Percentiles rank a stretch among this genome's conserved stretches.
These are phyloP conservation scores for Drosophila birchii DNA, from an alignment of 2,888 invertebrate genomes.

Conservation along the genomic window DNA sequence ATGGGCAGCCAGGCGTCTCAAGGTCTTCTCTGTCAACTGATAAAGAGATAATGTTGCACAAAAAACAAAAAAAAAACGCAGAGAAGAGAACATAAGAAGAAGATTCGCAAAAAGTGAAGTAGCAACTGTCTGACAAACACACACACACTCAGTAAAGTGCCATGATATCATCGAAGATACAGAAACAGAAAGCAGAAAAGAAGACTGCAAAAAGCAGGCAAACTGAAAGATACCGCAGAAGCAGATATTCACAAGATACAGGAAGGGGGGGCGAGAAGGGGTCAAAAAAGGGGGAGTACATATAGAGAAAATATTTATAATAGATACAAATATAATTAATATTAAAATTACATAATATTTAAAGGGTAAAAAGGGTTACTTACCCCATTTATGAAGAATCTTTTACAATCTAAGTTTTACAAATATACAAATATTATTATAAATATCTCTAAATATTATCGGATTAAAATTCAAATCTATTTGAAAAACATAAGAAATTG, in stretches of 20 bases:
- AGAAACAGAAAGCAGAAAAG: constrained; percentile 19
- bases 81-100: constrained; percentile 28
- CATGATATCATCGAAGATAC: constrained; percentile 70
- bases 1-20: constrained; percentile 57
- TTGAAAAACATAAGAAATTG: too few species aligned
- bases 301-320: not conserved
- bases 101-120: constrained; percentile 37
- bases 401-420: too few species aligned
- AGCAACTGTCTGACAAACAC: constrained; percentile 55
- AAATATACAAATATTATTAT: too few species aligned
- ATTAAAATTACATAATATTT: too few species aligned
- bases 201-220: constrained; percentile 23
- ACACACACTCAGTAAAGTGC: constrained; percentile 22
- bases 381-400: too few species aligned
- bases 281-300: constrained; percentile 10
- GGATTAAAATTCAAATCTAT: too few species aligned
- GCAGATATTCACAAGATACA: not conserved
- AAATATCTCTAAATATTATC: too few species aligned
- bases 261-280: not conserved
- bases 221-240: constrained; percentile 46
- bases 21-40: constrained; percentile 73
- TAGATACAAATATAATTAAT: too few species aligned
- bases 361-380: too few species aligned
- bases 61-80: constrained; percentile 29
- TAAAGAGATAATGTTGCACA: constrained; percentile 68